Base-by-base conservation (phyloP, 2,888 invertebrate species). In the Scaptomyza cyrtandrae region DNA sequence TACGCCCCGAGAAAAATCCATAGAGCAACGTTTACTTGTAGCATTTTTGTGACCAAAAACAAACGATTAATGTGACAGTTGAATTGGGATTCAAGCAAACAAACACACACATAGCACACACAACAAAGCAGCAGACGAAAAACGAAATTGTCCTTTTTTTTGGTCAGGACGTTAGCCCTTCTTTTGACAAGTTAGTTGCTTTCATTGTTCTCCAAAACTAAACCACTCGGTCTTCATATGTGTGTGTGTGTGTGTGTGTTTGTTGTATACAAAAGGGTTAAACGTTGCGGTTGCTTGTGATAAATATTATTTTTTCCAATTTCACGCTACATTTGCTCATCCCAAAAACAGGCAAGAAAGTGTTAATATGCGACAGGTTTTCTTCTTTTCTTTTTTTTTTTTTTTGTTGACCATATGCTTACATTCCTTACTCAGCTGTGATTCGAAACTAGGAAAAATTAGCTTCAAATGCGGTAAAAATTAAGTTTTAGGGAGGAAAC, bases 31-130 rank as follows among this genome's bases (percentile, higher is more conserved):
- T 87, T 83, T 81, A 87, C 87, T 83, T 76, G 78, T 69, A 76
- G 77, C 70, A 77, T 78, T 76, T 80, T 79, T 80, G 86, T 88
- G 80, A 76, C 84, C 84, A 83, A 85, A 88, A 87, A 89, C 79
- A 90, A 89, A 90, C 88, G 90, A 90, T 89, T 81, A 88, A 89
- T 87, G 88, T 90, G 89, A 89, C 89, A 89, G 89, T 89, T 88
- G 89, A 87, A 88, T 84, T 86, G 76, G 84, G 77, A 81, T 82
- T 86, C 46, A 71, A 60, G 73, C 49, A 71, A 56, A 75, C 52
- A 64, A 9, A 54, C 44, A 78, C 71, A 78, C 71, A 71, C 59
- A 61, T 48, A 63, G 66, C 64, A 64, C 49, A 69, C 63, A 74
- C 39, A 58, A 48, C 16, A 16, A 0, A 35, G 33, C 35, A 24